phyloP scores from a whole-genome alignment of 2,888 invertebrate species.

The Lepidochrysops patricia region DNA sequence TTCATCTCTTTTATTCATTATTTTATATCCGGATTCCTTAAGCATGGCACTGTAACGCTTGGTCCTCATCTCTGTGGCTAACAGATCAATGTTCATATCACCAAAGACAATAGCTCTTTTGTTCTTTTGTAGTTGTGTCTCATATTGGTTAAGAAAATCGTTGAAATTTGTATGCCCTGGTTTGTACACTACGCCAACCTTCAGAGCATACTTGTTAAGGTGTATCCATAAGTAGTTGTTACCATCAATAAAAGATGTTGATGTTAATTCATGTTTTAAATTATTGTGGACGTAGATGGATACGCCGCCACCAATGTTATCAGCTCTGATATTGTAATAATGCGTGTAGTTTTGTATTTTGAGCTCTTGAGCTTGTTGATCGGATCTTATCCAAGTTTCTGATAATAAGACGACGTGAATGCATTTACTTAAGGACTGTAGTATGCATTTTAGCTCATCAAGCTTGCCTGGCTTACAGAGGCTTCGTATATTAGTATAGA shows the following conservation, averaged over 20 bases:
- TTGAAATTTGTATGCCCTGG: conserved; percentile 10
- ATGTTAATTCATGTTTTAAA: conserved; percentile 12
- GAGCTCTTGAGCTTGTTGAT: conserved; percentile 4
- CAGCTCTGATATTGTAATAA: conserved; percentile 15
- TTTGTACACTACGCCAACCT: conserved; percentile 12
- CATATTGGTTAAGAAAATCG: neutral
- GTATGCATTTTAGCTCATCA: conserved; percentile 24
- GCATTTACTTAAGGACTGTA: conserved; percentile 15
- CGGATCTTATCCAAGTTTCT: conserved; percentile 15
- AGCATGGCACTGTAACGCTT: conserved; percentile 3
- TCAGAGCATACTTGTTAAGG: neutral
- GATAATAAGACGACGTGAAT: conserved; percentile 19
- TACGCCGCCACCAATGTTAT: conserved; percentile 10
- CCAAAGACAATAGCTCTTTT: conserved; percentile 8
- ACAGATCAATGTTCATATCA: neutral
- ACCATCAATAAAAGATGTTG: neutral
- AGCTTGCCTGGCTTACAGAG: conserved; percentile 21
- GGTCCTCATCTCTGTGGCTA: neutral
- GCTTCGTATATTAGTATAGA: conserved; percentile 23
- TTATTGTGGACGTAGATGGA: conserved; percentile 16
- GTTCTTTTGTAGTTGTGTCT: neutral
- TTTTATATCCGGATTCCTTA: conserved; percentile 3
- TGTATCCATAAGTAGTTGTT: neutral
- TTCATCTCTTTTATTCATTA: neutral
- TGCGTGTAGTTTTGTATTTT: conserved; percentile 14